Percentiles rank a stretch among this genome's conserved stretches.
Evolutionary conservation across 2,797 vertebrate genomes (phyloP).

Genomic region (Acanthurus lineatus): DNA sequence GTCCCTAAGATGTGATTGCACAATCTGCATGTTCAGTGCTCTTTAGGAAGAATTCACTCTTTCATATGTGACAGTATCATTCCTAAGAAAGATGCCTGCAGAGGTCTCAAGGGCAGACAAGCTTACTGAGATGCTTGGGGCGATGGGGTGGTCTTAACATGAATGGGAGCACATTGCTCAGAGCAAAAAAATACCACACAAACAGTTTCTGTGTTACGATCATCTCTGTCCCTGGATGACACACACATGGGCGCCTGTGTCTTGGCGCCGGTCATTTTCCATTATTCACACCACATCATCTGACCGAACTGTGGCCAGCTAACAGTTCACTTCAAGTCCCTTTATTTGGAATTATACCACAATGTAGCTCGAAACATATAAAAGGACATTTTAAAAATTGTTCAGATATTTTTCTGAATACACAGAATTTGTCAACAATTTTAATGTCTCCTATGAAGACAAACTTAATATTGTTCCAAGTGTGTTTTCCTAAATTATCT

Average conservation of each 20-base stretch:
- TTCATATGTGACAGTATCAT: background rate
- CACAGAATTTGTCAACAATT: background rate
- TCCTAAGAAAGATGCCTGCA: background rate
- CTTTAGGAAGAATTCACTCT: constrained; percentile 8
- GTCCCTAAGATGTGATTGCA: background rate
- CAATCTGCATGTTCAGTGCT: background rate
- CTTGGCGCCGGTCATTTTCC: background rate
- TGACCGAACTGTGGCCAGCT: constrained; percentile 4
- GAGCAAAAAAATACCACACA: constrained; percentile 19
- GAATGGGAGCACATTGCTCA: background rate
- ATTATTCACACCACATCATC: constrained; percentile 43
- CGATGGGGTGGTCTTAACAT: background rate
- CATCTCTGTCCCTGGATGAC: constrained; percentile 15
- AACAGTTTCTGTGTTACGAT: constrained; percentile 12
- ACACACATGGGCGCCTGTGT: background rate
- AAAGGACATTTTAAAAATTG: too few species aligned
- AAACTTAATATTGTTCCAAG: too few species aligned
- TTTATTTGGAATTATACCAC: background rate
- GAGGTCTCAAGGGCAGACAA: background rate
- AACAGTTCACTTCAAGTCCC: background rate
- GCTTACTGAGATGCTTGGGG: background rate
- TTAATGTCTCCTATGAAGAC: background rate
- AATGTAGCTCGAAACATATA: background rate
- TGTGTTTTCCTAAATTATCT: background rate
- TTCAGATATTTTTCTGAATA: background rate